phyloP scores from a whole-genome alignment of 1,140 invertebrate species.

The Metopolophium dirhodum region DNA sequence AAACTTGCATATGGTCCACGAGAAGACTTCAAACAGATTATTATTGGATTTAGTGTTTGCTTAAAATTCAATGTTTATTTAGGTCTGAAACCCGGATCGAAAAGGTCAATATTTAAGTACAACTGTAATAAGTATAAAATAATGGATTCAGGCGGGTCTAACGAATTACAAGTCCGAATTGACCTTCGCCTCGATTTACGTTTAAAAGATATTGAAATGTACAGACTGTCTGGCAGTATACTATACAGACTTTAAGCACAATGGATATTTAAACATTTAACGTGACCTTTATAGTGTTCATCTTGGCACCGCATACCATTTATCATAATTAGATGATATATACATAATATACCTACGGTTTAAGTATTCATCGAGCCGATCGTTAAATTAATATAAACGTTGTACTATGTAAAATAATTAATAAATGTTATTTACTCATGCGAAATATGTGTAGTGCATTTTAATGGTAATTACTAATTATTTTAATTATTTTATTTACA shows the following conservation, averaged over 20 bases:
- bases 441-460: neutral
- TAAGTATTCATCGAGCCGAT: neutral
- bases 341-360: neutral
- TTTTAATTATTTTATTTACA: neutral
- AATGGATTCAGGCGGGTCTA: neutral
- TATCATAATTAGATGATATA: neutral
- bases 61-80: neutral
- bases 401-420: neutral
- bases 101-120: neutral
- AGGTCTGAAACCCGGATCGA: neutral
- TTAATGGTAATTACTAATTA: neutral
- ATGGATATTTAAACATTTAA: neutral
- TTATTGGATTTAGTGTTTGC: slow-evolving; percentile 22
- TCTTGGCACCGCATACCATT: neutral
- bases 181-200: neutral
- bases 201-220: neutral
- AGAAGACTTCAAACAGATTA: slow-evolving; percentile 9
- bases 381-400: neutral
- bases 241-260: neutral
- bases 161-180: neutral
- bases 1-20: neutral
- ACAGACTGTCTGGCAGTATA: neutral
- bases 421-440: neutral
- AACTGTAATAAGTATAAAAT: slow-evolving; percentile 7
- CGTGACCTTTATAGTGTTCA: neutral